Conservation (phyloP, 2,113 vertebrate species). For the Scolopax mira region DNA sequence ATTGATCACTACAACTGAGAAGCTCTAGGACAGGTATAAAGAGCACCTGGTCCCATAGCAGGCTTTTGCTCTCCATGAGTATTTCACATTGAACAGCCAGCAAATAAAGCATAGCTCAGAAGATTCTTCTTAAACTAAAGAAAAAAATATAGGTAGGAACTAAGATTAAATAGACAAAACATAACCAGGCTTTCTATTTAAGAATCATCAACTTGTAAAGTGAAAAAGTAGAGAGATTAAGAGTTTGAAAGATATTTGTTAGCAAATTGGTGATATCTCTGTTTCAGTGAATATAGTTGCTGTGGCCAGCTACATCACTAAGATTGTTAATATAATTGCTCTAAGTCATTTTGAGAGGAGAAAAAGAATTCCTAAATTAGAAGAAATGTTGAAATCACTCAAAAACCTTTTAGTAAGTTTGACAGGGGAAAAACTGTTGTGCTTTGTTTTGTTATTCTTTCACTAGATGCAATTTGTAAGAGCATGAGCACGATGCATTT, state of each 20-base stretch:
- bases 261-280: neutral
- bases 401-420: neutral
- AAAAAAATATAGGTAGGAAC: neutral
- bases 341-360: neutral
- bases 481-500: accelerated
- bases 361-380: neutral
- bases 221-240: neutral
- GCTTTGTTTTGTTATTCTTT: neutral
- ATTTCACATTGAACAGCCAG: neutral
- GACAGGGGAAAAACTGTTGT: neutral
- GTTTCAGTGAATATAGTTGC: neutral
- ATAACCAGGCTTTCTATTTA: neutral
- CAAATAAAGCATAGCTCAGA: neutral
- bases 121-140: neutral
- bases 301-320: neutral
- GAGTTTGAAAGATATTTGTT: neutral
- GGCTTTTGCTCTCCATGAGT: neutral
- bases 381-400: neutral
- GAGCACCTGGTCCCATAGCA: neutral
- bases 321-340: neutral
- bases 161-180: neutral
- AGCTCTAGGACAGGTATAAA: neutral
- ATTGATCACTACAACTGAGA: neutral
- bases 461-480: neutral
- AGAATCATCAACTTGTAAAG: neutral